A percentile compares a stretch with the other conserved stretches of the same genome.
phyloP scores from a whole-genome alignment of 1,140 invertebrate species.

The Drosophila elegans region DNA sequence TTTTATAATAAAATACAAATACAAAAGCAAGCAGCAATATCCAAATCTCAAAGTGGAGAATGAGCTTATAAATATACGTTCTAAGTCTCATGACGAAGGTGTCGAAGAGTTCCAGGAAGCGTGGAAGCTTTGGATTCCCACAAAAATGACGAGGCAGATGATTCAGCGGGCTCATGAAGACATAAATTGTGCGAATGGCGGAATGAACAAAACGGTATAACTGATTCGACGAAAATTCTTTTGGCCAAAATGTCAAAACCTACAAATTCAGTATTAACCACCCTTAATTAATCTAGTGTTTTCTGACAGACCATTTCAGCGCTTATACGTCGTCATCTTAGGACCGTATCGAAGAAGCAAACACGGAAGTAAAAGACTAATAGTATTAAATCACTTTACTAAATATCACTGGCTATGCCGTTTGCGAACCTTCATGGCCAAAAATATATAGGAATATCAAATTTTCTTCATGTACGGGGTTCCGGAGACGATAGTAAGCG shows the following conservation, averaged over 20 bases:
- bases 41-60: not conserved
- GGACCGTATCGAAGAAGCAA: not conserved
- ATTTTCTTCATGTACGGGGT: not conserved
- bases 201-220: conserved; percentile 10
- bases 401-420: not conserved
- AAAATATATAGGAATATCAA: not conserved
- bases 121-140: no score
- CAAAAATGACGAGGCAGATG: no score
- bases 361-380: not conserved
- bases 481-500: not conserved
- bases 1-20: no score
- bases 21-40: not conserved
- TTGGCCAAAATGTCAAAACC: conserved; percentile 4
- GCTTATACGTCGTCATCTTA: not conserved
- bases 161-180: no score
- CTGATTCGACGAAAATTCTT: conserved; percentile 2
- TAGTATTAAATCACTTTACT: not conserved
- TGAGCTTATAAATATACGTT: conserved; percentile 1
- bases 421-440: not conserved
- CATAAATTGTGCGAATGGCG: not conserved
- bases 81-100: not conserved
- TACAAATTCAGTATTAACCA: not conserved
- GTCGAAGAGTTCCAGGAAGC: no score
- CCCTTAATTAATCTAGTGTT: not conserved
- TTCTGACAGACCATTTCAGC: not conserved